phyloP scores from a whole-genome alignment of 2,113 vertebrate species.

The Romanogobio albipinnatus region DNA sequence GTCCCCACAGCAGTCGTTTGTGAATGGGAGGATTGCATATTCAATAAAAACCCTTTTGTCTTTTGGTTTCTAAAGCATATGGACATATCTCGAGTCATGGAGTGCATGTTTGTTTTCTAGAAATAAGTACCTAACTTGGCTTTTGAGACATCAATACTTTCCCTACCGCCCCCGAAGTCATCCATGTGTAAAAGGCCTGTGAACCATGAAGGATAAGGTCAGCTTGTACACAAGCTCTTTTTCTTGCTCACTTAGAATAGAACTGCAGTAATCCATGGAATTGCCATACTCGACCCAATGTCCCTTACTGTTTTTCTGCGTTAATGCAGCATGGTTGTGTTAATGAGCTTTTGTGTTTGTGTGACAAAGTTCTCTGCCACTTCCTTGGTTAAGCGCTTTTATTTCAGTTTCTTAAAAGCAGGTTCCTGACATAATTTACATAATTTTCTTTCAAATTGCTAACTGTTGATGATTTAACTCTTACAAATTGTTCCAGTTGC shows the following conservation, averaged over 20 bases:
- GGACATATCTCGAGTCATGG: neutral
- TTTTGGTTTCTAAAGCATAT: neutral
- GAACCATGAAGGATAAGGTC: neutral
- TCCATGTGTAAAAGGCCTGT: neutral
- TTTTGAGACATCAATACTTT: constrained; percentile 15
- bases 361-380: neutral
- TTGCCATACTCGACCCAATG: neutral
- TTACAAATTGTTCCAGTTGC: neutral
- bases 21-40: neutral
- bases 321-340: constrained; percentile 13
- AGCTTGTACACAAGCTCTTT: neutral
- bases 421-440: constrained; percentile 8
- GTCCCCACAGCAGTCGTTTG: neutral
- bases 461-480: constrained; percentile 1
- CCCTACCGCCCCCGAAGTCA: neutral
- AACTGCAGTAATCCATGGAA: neutral
- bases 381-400: neutral
- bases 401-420: constrained; percentile 19
- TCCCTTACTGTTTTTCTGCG: neutral
- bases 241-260: neutral
- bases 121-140: constrained; percentile 17
- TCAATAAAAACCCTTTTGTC: neutral
- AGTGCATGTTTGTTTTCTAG: constrained; percentile 30
- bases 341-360: constrained; percentile 24
- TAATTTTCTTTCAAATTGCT: constrained; percentile 17